Percentiles rank a stretch among this genome's conserved stretches.
phyloP scores from a whole-genome alignment of 2,113 vertebrate genomes.

The Formicarius rufipectus region DNA sequence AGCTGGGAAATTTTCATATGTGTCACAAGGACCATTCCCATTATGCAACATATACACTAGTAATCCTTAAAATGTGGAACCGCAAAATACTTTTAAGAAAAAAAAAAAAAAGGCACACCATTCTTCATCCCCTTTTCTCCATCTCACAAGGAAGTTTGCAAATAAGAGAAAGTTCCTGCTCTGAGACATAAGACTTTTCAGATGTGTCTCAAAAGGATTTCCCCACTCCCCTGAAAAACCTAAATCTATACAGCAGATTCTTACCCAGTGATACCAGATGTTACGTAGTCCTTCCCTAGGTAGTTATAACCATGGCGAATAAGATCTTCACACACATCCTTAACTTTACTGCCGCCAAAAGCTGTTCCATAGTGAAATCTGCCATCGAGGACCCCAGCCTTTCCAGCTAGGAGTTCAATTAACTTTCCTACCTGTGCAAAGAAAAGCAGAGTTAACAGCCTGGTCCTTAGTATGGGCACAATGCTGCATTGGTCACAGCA shows the following conservation, averaged over 20 bases:
- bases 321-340: constrained; percentile 97
- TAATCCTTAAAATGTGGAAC: background rate
- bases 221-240: background rate
- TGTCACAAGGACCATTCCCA: background rate
- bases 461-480: background rate
- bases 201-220: background rate
- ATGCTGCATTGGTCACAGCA: accelerated
- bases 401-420: constrained; percentile 95
- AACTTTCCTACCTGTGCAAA: constrained; percentile 90
- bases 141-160: background rate
- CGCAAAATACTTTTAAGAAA: background rate
- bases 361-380: constrained; percentile 97
- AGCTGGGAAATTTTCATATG: background rate
- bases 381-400: constrained; percentile 92
- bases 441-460: background rate
- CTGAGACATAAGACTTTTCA: background rate
- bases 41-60: background rate
- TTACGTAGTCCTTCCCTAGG: constrained; percentile 96
- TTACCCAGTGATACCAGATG: constrained; percentile 98
- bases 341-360: constrained; percentile 97
- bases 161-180: background rate
- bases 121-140: background rate
- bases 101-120: background rate
- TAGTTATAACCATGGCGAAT: constrained; percentile 97
- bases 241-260: constrained; percentile 18